Percentiles rank a stretch among this genome's conserved stretches.
Evolutionary conservation across 1,140 invertebrate genomes (phyloP).

Genomic region (Eupeodes corollae): DNA sequence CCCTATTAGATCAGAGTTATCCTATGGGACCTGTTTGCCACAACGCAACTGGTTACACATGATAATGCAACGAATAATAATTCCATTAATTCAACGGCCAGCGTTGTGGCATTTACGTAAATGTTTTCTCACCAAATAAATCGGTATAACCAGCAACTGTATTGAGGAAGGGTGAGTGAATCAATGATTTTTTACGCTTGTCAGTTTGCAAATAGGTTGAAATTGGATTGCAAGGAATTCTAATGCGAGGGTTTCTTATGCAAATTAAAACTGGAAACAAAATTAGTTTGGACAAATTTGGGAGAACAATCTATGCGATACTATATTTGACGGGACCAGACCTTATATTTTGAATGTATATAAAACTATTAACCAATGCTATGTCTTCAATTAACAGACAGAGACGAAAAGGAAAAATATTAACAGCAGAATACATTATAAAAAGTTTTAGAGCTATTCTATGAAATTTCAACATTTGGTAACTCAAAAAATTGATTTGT

Average conservation of each 20-base stretch:
- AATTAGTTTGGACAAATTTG: not conserved
- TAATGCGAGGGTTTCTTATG: conserved; percentile 26
- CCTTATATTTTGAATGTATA: too few species aligned
- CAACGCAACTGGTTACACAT: conserved; percentile 27
- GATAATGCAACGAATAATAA: conserved; percentile 7
- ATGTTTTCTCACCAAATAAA: conserved; percentile 38
- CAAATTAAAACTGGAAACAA: not conserved
- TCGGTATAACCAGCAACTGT: not conserved
- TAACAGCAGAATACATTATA: not conserved
- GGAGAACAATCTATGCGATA: not conserved
- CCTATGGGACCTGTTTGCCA: conserved; percentile 19
- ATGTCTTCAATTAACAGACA: not conserved
- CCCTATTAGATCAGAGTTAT: conserved; percentile 29
- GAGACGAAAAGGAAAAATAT: not conserved
- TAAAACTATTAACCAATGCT: not conserved
- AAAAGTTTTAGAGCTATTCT: not conserved
- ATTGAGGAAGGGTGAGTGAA: not conserved
- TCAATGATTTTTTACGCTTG: conserved; percentile 23
- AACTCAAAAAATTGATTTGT: too few species aligned
- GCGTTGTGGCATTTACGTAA: conserved; percentile 32
- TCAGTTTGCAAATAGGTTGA: not conserved
- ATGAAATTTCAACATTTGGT: not conserved
- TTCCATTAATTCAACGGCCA: conserved; percentile 4
- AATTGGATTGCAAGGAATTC: conserved; percentile 15
- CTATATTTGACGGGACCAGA: too few species aligned